phyloP scores from a whole-genome alignment of 2,888 invertebrate genomes.

The Helobdella robusta region DNA sequence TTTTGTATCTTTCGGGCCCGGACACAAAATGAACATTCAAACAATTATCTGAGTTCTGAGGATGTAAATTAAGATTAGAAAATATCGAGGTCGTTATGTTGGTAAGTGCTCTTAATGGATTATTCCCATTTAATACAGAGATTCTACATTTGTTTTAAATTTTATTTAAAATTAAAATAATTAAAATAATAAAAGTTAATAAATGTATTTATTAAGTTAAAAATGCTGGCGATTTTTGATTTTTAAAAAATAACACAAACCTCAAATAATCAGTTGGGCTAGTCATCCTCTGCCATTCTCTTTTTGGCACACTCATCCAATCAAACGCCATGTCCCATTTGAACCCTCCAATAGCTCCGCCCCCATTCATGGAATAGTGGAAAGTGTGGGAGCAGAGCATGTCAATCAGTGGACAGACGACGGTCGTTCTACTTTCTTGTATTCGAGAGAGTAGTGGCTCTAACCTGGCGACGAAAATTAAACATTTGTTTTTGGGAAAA shows the following conservation, averaged over 20 bases:
- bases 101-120: too few relatives aligned
- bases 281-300: not conserved
- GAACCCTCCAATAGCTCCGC: slow-evolving; percentile 9
- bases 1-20: too few relatives aligned
- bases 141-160: too few relatives aligned
- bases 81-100: too few relatives aligned
- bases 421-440: slow-evolving; percentile 12
- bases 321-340: slow-evolving; percentile 14
- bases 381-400: slow-evolving; percentile 6
- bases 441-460: slow-evolving; percentile 11
- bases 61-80: too few relatives aligned
- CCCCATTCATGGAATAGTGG: slow-evolving; percentile 9
- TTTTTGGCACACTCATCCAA: slow-evolving; percentile 2
- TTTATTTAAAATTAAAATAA: too few relatives aligned
- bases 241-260: not conserved
- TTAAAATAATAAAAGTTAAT: too few relatives aligned
- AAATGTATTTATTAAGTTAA: not conserved
- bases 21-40: too few relatives aligned
- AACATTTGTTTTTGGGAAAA: not conserved
- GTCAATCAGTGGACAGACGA: slow-evolving; percentile 24
- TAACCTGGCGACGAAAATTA: slow-evolving; percentile 5
- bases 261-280: slow-evolving; percentile 1
- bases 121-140: too few relatives aligned
- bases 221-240: not conserved
- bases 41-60: too few relatives aligned